These are phyloP conservation scores for Anorthoa munda DNA, from an alignment of 2,888 invertebrate genomes.

Conservation along the genomic window DNA sequence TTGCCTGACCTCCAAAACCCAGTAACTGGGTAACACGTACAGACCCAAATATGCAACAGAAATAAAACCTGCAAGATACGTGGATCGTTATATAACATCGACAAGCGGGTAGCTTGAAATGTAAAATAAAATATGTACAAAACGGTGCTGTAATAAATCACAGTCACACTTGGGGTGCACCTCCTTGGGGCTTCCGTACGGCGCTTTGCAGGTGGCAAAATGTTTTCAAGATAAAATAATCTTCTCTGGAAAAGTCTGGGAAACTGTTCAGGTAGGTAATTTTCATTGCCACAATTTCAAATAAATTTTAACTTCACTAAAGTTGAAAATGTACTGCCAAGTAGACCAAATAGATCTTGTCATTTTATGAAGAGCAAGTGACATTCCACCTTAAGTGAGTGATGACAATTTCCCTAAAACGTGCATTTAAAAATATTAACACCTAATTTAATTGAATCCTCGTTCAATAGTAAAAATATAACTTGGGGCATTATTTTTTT, in stretches of 20 bases:
- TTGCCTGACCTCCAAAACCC: not conserved
- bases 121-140: constrained; percentile 58
- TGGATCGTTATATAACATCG: constrained; percentile 54
- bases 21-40: not conserved
- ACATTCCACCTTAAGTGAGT: no score
- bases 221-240: constrained; percentile 45
- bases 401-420: no score
- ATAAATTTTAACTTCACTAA: no score
- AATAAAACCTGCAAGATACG: constrained; percentile 8
- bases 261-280: no score
- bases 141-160: constrained; percentile 58
- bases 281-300: no score
- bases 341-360: no score
- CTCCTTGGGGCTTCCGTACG: constrained; percentile 22
- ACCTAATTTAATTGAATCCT: not conserved
- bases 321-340: no score
- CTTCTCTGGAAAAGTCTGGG: not conserved
- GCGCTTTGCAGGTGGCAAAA: constrained; percentile 44
- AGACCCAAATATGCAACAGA: not conserved
- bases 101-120: constrained; percentile 51
- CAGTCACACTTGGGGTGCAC: constrained; percentile 46
- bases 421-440: not conserved
- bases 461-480: not conserved
- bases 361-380: no score
- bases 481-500: not conserved